Evolutionary conservation across 1,140 invertebrate genomes (phyloP).

Genomic region (Rhizoglyphus robini): DNA sequence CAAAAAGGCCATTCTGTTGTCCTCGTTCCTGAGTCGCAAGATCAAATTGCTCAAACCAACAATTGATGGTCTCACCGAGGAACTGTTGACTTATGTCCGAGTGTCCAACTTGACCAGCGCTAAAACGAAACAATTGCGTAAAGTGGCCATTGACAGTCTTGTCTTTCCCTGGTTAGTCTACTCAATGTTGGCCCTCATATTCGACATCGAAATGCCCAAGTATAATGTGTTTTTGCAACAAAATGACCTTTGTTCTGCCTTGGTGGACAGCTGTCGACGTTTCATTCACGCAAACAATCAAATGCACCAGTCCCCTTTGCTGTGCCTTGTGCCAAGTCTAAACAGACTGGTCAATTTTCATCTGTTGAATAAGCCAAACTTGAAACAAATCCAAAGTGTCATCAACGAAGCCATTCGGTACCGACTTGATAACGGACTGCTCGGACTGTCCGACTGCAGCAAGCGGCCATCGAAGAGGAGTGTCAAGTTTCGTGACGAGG

Average conservation of each 20-base stretch:
- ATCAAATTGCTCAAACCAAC: not conserved
- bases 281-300: conserved; percentile 2
- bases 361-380: not conserved
- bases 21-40: not conserved
- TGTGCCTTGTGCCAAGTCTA: no score
- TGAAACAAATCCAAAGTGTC: not conserved
- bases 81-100: not conserved
- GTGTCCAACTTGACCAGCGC: no score
- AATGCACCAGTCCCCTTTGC: no score
- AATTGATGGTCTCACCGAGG: not conserved
- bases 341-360: no score
- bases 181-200: not conserved
- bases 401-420: not conserved
- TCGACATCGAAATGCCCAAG: not conserved
- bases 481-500: not conserved
- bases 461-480: not conserved
- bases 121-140: not conserved
- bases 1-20: not conserved
- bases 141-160: not conserved
- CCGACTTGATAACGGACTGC: not conserved
- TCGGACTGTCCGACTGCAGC: not conserved
- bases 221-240: not conserved
- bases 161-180: not conserved
- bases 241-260: not conserved
- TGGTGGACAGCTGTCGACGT: not conserved